Base-by-base conservation (phyloP, 92 coral and sea anemone genomes). In the Parazoanthus atlanticus region DNA sequence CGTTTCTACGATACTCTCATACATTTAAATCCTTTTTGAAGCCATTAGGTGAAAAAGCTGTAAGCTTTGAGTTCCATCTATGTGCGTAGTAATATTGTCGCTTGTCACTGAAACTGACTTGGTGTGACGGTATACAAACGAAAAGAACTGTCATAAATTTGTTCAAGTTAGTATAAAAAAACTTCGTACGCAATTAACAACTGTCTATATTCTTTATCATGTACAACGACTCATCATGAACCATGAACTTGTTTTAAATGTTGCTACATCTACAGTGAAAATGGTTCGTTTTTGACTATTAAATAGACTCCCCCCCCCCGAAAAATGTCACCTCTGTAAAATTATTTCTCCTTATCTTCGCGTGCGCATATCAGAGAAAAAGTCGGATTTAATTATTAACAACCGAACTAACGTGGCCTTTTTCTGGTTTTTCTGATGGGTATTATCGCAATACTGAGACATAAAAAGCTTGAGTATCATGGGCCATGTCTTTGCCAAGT, bases 341-440 rank as follows among this genome's bases (percentile, higher is more conserved):
- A 34, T 16, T 31, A 69, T 69, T 84, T 74, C 30, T 46, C 69
- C 74, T 84, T 38, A 84, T 84, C 78, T 84, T 84, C 43, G 87
- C 87, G 87, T 84, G 87, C 78, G 61, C 67, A 74, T 41, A 84
- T 41, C 36, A 29, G 23, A 13, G 26, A 8, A 46, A 43, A 43
- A 43, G 87, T 70, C 15, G 21, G 41, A 25, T 71, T 84, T 84
- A 40, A 70, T 70, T 34, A 84, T 84, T 84, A 70, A 70, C 66
- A 69, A 46, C 64, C 66, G 8, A 84, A 84, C n/a, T 84, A 70
- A 33, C 74, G 74, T 84, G 87, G 65, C 19, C 78, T 69, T 84
- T 84, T 69, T 84, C 65, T 36, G 38, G 38, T 31, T 84, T 52
- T 84, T 84, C 31, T 46, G 77, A 40, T 23, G 28, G 30, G 23